Base-by-base conservation (phyloP, 2,113 vertebrate genomes). In the Xiphophorus hellerii region DNA sequence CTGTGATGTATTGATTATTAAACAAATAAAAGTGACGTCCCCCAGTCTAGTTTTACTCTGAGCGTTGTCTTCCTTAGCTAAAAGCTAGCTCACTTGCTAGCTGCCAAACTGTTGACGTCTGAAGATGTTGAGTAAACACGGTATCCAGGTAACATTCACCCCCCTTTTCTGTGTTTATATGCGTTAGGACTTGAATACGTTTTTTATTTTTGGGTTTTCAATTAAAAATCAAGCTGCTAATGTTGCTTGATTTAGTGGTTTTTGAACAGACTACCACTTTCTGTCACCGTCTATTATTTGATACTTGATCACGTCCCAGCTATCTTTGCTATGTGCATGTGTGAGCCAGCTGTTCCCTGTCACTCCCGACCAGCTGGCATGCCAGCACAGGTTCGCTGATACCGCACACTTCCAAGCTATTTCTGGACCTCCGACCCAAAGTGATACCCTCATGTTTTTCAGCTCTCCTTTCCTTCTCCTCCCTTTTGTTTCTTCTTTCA, bases 321-420 rank as follows among this genome's bases (percentile, higher is more conserved):
- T 88, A 91, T 94, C 78, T 84, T 65, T 68, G 42, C 62, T 69
- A 33, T 74, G 61, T 58, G 78, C 71, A 11, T 75, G 77, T 80
- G 76, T 73, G 82, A 70, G 86, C 83, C 87, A 95, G 94, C 92
- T 95, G 94, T 90, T 90, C 65, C 65, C 78, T 92, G 90, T 94
- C 94, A 91, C 77, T 95, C 93, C 84, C 12, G 79, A 69, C 62
- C 87, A 87, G 90, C 87, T 92, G 92, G 91, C 87, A 84, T 80
- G 87, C 84, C 76, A 81, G 84, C 51, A 68, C 67, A 39, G 75
- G 74, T 76, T 81, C 79, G 80, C 80, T 89, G 89, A 92, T 89
- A 91, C 84, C 58, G 44, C 30, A 72, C 69, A 91, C 81, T 76
- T 74, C 25, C 58, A 73, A 69, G 85, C 89, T 93, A 93, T 92